Base-by-base conservation (phyloP, 1,140 invertebrate species). In the Cotesia glomerata region DNA sequence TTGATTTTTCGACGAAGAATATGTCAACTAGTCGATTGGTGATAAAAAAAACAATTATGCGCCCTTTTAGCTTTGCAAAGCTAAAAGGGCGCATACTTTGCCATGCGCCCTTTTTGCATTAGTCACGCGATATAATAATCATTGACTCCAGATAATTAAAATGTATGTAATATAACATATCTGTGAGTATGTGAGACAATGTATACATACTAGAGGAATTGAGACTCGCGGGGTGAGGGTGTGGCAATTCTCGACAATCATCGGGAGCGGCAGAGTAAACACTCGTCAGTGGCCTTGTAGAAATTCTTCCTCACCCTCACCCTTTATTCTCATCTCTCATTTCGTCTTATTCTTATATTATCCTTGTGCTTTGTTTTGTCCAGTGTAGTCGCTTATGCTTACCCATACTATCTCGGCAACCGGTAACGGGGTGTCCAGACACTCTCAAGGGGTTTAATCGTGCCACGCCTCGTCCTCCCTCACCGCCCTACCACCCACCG, bases 191-290 rank as follows among this genome's bases (percentile, higher is more conserved):
- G 63, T 35, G 35, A 11, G 52, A 64, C 54, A 64, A 36, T 58
- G 64, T 39, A 59, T 9, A 54, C 18, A 56, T 26, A 26, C 26
- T 26, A 26, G 36, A 49, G 36, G 49, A 45, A 65, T 26, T 51
- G 54, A 61, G 59, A 49, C 66, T 26, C 64, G 61, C 39, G 13
- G 39, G 45, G 13, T 36, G 56, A 82, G 78, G 84, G 84, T 80
- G 84, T 79, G 84, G 77, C 78, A 70, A 76, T 56, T 18, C 67
- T 78, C 69, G 75, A 82, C 80, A 83, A 82, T 82, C 81, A 71
- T 73, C 62, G 82, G 77, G 82, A 77, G 82, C 75, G 84, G 76
- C 82, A 75, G 16, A 64, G 73, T 75, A 84, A 84, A 84, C 81
- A 79, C 61, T 76, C 69, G 74, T 64, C 62, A 64, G 34, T 78